These are phyloP conservation scores for Malthinus flaveolus DNA, from an alignment of 2,888 invertebrate species.

Conservation along the genomic window DNA sequence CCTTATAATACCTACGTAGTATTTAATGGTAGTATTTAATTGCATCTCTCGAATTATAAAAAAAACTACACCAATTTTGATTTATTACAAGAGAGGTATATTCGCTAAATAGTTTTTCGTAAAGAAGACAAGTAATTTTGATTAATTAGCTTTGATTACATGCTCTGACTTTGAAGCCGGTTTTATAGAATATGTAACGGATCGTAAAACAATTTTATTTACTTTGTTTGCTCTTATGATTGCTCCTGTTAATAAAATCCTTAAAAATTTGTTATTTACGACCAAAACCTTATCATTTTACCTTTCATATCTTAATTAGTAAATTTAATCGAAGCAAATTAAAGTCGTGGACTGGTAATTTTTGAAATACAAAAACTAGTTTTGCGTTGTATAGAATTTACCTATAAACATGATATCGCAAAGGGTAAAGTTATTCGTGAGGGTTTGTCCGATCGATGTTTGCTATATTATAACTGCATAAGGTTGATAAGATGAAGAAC, in stretches of 20 bases:
- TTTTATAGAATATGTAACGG: slow-evolving; percentile 17
- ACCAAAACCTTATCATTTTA: neutral
- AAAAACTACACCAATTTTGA: slow-evolving; percentile 3
- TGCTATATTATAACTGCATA: slow-evolving; percentile 35
- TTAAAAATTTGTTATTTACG: slow-evolving; percentile 9
- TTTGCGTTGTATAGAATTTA: neutral
- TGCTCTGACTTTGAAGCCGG: slow-evolving; percentile 9
- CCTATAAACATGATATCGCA: neutral
- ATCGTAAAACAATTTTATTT: slow-evolving; percentile 6
- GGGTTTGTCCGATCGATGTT: slow-evolving; percentile 24
- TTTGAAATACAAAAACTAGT: neutral
- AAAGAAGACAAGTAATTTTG: slow-evolving; percentile 13
- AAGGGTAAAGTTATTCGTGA: neutral
- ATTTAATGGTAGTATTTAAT: too few relatives aligned
- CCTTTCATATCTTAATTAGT: slow-evolving; percentile 1
- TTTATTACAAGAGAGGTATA: slow-evolving; percentile 1
- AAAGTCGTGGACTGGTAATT: neutral
- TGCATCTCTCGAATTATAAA: neutral
- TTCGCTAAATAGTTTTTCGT: slow-evolving; percentile 8
- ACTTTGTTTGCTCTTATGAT: slow-evolving; percentile 14
- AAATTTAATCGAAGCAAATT: neutral
- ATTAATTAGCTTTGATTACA: slow-evolving; percentile 21
- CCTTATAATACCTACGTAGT: too few relatives aligned
- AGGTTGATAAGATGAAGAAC: slow-evolving; percentile 39
- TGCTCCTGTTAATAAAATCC: slow-evolving; percentile 16